Base-by-base conservation (phyloP, 2,888 invertebrate species). In the Pheosia gnoma region DNA sequence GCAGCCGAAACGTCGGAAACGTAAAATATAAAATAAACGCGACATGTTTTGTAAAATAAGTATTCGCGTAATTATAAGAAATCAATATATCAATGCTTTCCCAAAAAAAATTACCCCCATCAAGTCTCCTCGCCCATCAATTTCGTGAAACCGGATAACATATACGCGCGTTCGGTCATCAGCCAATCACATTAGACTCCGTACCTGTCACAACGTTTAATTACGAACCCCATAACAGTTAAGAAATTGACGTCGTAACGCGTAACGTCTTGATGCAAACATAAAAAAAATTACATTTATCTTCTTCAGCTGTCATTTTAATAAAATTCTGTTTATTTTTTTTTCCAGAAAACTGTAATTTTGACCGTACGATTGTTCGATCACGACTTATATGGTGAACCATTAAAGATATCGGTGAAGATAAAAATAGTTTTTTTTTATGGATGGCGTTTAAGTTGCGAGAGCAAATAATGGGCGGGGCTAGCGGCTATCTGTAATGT, bases 191-290 rank as follows among this genome's bases (percentile, higher is more conserved):
- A 88, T 89, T 88, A 89, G 87, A 82, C 72, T 72, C 77, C 78
- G 72, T 80, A 74, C 72, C 79, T 74, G 80, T 79, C 75, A 79
- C 69, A 76, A 64, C 68, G 71, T 69, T 83, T 85, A 81, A 88
- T 85, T 85, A 85, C 72, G 69, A 65, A 62, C 66, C 66, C 79
- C 74, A 79, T 80, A 82, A 82, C 80, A 75, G 78, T 80, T 78
- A 79, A 75, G 73, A 81, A 78, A 82, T 80, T 68, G 66, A 68
- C 65, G 67, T 66, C 58, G 59, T 62, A 80, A 81, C 77, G 67
- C 62, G 77, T 85, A 82, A 91, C 86, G 87, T 88, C 90, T 90
- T 84, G 81, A 90, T 89, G 77, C 79, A 78, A 77, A 75, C 70
- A 66, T 67, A 72, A 78, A 78, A 78, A 83, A 74, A 25, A 59